phyloP scores from a whole-genome alignment of 2,888 invertebrate species.

The Eupeodes luniger region DNA sequence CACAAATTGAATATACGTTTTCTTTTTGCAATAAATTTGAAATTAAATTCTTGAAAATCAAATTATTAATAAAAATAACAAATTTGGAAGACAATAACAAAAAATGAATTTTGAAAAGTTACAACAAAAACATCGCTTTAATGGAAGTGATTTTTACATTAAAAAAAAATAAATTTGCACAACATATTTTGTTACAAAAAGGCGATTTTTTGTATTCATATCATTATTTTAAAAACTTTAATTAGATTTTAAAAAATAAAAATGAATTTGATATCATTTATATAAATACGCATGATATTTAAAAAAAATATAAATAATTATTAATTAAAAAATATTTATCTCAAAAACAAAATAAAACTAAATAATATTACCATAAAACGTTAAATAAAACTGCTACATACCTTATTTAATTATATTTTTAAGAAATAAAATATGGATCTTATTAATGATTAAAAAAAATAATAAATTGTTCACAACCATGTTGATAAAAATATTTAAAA shows the following conservation, averaged over 20 bases:
- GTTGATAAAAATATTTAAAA: not conserved
- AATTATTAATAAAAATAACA: conserved; percentile 24
- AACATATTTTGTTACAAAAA: conserved; percentile 38
- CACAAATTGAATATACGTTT: too few relatives aligned
- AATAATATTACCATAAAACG: not conserved
- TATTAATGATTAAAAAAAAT: not conserved
- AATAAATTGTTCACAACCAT: not conserved
- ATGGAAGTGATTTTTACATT: conserved; percentile 58
- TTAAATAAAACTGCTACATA: not conserved
- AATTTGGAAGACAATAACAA: conserved; percentile 53
- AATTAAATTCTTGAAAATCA: conserved; percentile 26
- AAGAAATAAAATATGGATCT: not conserved
- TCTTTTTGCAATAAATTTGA: not conserved
- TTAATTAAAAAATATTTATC: not conserved
- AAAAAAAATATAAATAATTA: not conserved
- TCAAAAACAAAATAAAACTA: not conserved
- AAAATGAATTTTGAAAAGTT: conserved; percentile 45
- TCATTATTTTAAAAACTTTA: conserved; percentile 27
- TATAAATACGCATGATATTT: conserved; percentile 25
- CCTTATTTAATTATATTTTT: not conserved
- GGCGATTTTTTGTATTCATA: conserved; percentile 59
- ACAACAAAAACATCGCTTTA: conserved; percentile 66
- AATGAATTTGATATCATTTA: conserved; percentile 3
- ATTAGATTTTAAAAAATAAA: conserved; percentile 3
- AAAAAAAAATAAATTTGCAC: conserved; percentile 29